These are phyloP conservation scores for Balanococcus diminutus DNA, from an alignment of 2,888 invertebrate genomes.

Conservation along the genomic window DNA sequence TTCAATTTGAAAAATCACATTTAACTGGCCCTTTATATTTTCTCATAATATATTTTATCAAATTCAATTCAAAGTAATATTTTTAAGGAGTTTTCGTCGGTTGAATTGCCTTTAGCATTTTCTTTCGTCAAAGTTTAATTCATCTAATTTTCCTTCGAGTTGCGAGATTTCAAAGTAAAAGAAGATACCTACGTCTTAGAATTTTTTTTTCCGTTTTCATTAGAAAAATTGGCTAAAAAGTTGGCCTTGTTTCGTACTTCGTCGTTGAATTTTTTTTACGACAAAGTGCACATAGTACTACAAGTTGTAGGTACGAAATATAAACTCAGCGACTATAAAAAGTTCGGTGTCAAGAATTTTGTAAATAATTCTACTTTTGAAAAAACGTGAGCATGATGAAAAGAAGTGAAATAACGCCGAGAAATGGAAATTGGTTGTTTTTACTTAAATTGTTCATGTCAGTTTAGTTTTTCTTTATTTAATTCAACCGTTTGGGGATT, in stretches of 20 bases:
- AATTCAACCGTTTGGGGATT: slow-evolving; percentile 39
- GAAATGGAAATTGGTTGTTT: slow-evolving; percentile 42
- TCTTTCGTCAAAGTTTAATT: not conserved
- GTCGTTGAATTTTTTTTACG: not conserved
- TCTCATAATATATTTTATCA: too few species aligned
- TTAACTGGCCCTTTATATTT: too few species aligned
- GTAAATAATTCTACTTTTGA: not conserved
- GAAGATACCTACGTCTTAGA: not conserved
- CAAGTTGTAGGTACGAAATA: not conserved
- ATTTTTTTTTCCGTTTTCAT: not conserved
- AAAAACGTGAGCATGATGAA: slow-evolving; percentile 3
- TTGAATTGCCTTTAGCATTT: not conserved
- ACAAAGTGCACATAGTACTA: not conserved
- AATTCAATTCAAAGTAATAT: not conserved
- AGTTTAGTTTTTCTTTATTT: slow-evolving; percentile 43
- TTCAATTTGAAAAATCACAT: too few species aligned
- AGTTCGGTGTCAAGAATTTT: not conserved
- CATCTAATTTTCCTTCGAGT: not conserved
- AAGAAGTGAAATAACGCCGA: not conserved
- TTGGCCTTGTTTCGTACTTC: not conserved
- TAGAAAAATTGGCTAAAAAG: slow-evolving; percentile 6
- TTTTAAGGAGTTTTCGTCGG: not conserved
- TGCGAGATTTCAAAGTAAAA: not conserved
- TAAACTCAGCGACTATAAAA: not conserved
- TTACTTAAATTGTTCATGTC: slow-evolving; percentile 37